Base-by-base conservation (phyloP, 2,113 vertebrate species). In the Geothlypis trichas region DNA sequence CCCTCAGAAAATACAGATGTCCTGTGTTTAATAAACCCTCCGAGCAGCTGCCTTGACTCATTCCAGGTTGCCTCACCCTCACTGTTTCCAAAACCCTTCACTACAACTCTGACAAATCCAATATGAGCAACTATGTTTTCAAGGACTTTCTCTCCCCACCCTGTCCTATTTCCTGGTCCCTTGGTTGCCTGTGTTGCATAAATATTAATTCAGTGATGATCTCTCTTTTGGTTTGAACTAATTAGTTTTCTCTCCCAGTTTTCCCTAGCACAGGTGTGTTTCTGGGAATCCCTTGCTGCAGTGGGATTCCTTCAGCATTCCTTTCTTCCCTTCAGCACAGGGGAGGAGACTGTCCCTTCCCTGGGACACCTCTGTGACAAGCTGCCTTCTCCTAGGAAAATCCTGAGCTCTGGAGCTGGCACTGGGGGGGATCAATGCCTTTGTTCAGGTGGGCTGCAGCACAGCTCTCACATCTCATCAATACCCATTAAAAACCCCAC, bases 361-460 rank as follows among this genome's bases (percentile, higher is more conserved):
- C 39, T 42, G 51, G 67, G 57, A 37, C 51, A n/a, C 11, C 20
- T 0, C 33, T 26, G 59, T 18, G 55, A 4, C 27, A 39, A 59
- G 4, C 41, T 79, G 63, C 39, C 19, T 1, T 0, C 21, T 31
- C 7, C n/a, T 22, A 24, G 39, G 49, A 28, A 51, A 18, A 7
- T 65, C 51, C n/a, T 0, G 0, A 28, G 28, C 55, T 62, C 47
- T 5, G 4, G 41, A 67, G 26, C 47, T 68, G 54, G 30, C 21
- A 1, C 1, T 27, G 73, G 5, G 51, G 63, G 14, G 6, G 15
- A 41, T 4, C 24, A 3, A 5, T 24, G 8, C 8, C 4, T 16
- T n/a, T 47, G 21, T 65, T 59, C 41, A 52, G 35, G 18, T 42
- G 67, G 10, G 33, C 54, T 65, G 24, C 27, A 68, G 11, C 39